Conservation (phyloP, 2,888 invertebrate genomes). For the Lypha dubia region DNA sequence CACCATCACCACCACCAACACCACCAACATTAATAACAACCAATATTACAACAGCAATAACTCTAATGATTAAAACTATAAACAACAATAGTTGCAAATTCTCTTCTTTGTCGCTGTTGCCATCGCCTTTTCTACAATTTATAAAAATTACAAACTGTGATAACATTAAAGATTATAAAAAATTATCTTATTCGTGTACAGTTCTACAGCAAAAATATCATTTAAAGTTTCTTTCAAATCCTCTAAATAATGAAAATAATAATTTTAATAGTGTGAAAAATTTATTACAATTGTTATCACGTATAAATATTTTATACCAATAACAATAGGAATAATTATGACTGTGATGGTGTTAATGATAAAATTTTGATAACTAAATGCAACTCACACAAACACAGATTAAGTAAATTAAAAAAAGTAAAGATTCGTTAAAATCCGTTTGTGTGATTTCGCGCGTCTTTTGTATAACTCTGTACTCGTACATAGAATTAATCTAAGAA, state of each 20-base stretch:
- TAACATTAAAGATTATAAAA: conserved; percentile 49
- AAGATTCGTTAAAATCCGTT: conserved; percentile 27
- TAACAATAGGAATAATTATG: conserved; percentile 28
- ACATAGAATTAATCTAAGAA: background rate
- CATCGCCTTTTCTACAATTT: conserved; percentile 8
- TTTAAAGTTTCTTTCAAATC: conserved; percentile 37
- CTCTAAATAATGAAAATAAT: conserved; percentile 24
- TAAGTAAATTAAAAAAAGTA: conserved; percentile 33
- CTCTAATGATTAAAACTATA: conserved; percentile 54
- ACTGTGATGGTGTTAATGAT: conserved; percentile 24
- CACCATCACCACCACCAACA: conserved; percentile 67
- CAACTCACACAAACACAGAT: background rate
- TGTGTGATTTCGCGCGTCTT: conserved; percentile 26
- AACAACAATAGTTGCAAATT: conserved; percentile 10
- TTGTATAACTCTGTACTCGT: background rate
- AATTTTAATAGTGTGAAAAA: conserved; percentile 30
- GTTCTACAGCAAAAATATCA: conserved; percentile 29
- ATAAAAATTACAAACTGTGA: conserved; percentile 44
- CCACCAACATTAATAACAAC: background rate
- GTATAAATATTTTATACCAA: conserved; percentile 58
- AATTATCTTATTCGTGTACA: conserved; percentile 38
- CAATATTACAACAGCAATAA: conserved; percentile 21
- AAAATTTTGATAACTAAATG: conserved; percentile 46
- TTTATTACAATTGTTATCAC: conserved; percentile 51
- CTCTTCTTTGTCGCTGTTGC: conserved; percentile 10